phyloP scores from a whole-genome alignment of 2,888 invertebrate genomes.

The Agrilus biguttatus region DNA sequence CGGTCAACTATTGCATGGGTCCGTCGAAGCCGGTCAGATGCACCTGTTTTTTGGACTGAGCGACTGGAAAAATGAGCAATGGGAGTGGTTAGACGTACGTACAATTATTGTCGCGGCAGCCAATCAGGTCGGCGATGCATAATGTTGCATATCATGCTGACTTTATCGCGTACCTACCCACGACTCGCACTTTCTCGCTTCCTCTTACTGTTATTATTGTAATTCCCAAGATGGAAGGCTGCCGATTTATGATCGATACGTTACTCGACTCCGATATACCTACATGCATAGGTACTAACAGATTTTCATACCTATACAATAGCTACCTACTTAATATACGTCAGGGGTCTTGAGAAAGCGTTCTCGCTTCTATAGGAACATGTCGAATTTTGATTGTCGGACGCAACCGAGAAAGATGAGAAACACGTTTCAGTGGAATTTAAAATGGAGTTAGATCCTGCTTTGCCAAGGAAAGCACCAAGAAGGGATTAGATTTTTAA shows the following conservation, averaged over 20 bases:
- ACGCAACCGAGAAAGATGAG: too few relatives aligned
- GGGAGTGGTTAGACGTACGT: conserved; percentile 29
- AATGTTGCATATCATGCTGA: conserved; percentile 28
- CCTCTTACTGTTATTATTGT: conserved; percentile 16
- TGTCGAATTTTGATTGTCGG: too few relatives aligned
- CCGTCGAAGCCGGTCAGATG: conserved; percentile 5
- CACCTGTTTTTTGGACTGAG: conserved; percentile 24
- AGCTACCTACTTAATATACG: too few relatives aligned
- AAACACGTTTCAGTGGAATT: too few relatives aligned
- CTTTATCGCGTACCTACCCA: conserved; percentile 23
- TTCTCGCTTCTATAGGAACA: too few relatives aligned
- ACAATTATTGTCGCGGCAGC: conserved; percentile 31
- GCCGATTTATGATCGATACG: conserved; percentile 29
- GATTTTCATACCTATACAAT: too few relatives aligned
- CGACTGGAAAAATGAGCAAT: conserved; percentile 23
- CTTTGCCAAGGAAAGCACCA: too few relatives aligned
- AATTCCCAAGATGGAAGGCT: conserved; percentile 32
- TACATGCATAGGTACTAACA: too few relatives aligned
- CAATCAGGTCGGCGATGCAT: conserved; percentile 32
- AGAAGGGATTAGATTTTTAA: too few relatives aligned
- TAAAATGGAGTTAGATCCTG: too few relatives aligned
- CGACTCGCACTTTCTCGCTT: conserved; percentile 21
- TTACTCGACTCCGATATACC: conserved; percentile 11
- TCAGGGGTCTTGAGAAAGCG: too few relatives aligned
- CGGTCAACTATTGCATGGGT: neutral